A percentile compares a stretch with the other conserved stretches of the same genome.
Evolutionary conservation across 2,888 invertebrate species (phyloP).

Genomic region (Volucella inflata): DNA sequence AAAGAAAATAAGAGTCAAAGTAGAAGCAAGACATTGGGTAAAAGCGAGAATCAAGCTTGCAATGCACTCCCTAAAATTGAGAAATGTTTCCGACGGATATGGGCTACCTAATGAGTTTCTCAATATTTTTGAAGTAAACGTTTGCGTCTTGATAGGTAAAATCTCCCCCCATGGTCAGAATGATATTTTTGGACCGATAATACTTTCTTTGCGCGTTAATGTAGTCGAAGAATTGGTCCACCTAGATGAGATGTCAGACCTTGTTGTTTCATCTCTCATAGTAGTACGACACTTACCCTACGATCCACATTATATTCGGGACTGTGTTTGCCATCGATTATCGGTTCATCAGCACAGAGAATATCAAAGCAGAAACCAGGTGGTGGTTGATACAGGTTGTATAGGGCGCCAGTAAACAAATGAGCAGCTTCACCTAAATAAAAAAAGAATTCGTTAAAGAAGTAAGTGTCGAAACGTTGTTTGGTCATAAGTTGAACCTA

Average conservation of each 20-base stretch:
- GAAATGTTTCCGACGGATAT: no score
- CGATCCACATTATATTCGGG: constrained; percentile 92
- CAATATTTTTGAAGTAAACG: constrained; percentile 92
- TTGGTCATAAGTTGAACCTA: constrained; percentile 84
- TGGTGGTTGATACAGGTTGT: constrained; percentile 93
- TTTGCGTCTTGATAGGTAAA: constrained; percentile 93
- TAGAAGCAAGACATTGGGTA: background rate
- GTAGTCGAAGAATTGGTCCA: constrained; percentile 86
- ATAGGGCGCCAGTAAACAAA: constrained; percentile 93
- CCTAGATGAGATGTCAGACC: constrained; percentile 79
- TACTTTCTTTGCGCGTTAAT: constrained; percentile 85
- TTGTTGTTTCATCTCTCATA: background rate
- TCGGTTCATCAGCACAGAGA: constrained; percentile 92
- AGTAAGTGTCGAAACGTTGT: no score
- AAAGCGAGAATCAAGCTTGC: background rate
- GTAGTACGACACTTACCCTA: constrained; percentile 86
- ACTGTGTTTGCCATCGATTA: constrained; percentile 92
- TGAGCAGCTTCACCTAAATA: constrained; percentile 86
- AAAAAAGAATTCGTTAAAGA: no score
- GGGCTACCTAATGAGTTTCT: constrained; percentile 89
- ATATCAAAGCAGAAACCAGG: constrained; percentile 97
- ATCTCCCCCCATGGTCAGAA: constrained; percentile 96
- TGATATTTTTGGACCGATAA: constrained; percentile 89
- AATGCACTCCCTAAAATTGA: constrained; percentile 61
- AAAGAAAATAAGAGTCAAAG: background rate